phyloP scores from a whole-genome alignment of 2,113 vertebrate species.

The Herpetotheres cachinnans region DNA sequence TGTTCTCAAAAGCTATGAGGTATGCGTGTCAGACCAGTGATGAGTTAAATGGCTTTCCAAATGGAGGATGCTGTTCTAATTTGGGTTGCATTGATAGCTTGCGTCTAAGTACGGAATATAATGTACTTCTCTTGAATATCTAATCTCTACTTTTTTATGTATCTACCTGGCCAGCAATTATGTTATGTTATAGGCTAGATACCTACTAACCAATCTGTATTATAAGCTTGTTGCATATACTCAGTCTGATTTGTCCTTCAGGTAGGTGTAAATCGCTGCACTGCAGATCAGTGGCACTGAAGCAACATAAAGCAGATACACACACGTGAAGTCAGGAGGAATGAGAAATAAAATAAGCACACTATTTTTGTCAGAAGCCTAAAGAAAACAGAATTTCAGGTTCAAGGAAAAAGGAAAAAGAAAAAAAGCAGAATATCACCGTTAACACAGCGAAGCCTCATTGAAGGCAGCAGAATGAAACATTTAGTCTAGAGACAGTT shows the following conservation, averaged over 20 bases:
- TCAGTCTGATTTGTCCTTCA: not conserved
- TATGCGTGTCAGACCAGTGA: not conserved
- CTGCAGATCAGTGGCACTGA: not conserved
- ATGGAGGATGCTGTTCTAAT: not conserved
- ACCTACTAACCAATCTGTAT: too few relatives aligned
- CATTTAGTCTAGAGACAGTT: not conserved
- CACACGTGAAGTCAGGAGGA: not conserved
- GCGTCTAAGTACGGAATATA: not conserved
- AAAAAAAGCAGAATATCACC: not conserved
- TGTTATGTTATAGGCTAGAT: not conserved
- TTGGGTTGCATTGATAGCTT: not conserved
- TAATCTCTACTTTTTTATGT: not conserved
- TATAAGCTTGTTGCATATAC: fast-evolving
- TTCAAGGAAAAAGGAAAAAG: not conserved
- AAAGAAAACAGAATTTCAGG: not conserved
- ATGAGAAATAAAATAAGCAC: not conserved
- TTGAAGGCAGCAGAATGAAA: not conserved
- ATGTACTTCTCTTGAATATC: not conserved
- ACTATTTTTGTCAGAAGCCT: not conserved
- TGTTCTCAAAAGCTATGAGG: not conserved
- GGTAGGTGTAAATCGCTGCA: not conserved
- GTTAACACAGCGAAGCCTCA: not conserved
- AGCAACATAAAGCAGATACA: not conserved
- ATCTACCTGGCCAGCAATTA: not conserved
- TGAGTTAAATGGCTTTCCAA: not conserved